Evolutionary conservation across 2,888 invertebrate species (phyloP), one percentile per base, ranked within the genome.

Genomic region (Melikaiella ostensackeni): DNA sequence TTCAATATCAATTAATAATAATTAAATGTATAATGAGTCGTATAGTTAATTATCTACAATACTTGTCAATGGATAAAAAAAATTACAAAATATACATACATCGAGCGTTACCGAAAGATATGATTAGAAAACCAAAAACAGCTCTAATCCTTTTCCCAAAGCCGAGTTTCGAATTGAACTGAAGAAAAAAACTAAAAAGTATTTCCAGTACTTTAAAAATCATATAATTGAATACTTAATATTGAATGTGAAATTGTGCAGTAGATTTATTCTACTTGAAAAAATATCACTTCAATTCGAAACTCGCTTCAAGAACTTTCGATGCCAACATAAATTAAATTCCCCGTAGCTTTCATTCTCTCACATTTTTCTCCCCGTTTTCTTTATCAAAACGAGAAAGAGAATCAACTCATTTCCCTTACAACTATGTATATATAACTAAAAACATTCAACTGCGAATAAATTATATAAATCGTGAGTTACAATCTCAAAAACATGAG

Each of bases 61-160:
- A 89, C 89, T 90, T 90, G 87, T 87, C 88, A 89, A 85, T 87
- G 84, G 84, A 90, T 89, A 90, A 88, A 90, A 89, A 89, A 91
- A 91, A 91, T 91, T 91, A 91, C 91, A 91, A 91, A 91, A 91
- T 91, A 91, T 91, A 91, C 91, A 91, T 89, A 91, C 81, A 74
- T 75, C 35, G 66, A 77, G 84, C 84, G 83, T 86, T 84, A 80
- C 79, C 27, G 16, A 70, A 70, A 70, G 27, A n/a, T 30, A 62
- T 80, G 74, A 78, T 66, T 70, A 81, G 46, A 24, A 42, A 46
- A 19, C 16, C 21, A 6, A 30, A n/a, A 61, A 24, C 3, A 8
- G 59, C 19, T 61, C 55, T 74, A 21, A 74, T 59, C 50, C 13
- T 57, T 55, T 57, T 74, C 24, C 24, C 24, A 42, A 66, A 9